Evolutionary conservation across 2,113 vertebrate genomes (phyloP).

Genomic region (Cacatua alba): DNA sequence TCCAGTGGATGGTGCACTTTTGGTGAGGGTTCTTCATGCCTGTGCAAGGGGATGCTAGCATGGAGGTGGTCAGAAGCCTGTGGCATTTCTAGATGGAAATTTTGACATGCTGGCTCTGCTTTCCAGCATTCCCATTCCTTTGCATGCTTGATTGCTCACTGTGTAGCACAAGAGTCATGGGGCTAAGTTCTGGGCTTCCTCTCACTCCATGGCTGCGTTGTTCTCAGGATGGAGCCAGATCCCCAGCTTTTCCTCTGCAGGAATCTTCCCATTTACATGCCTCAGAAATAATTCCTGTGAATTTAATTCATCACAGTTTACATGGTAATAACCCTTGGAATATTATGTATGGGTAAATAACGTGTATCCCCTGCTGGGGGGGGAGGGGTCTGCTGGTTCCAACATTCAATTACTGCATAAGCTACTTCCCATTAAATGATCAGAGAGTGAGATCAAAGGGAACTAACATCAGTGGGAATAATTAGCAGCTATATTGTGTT

Average conservation of each 20-base stretch:
- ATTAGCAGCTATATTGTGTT: neutral
- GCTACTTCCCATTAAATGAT: conserved; percentile 58
- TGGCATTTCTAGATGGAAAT: neutral
- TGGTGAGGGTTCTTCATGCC: neutral
- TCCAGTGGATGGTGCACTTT: neutral
- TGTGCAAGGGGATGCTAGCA: neutral
- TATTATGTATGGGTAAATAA: conserved; percentile 75
- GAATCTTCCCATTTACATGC: conserved; percentile 51
- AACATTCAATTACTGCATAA: conserved; percentile 35
- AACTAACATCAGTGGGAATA: neutral
- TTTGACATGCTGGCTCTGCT: neutral
- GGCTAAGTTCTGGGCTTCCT: neutral
- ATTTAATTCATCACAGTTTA: conserved; percentile 77
- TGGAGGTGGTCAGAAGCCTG: neutral
- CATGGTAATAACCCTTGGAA: conserved; percentile 69
- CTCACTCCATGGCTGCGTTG: neutral
- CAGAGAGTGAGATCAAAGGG: conserved; percentile 7
- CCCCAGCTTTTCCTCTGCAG: conserved; percentile 43
- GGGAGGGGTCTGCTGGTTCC: neutral
- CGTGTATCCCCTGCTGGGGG: conserved; percentile 52
- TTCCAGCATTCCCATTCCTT: neutral
- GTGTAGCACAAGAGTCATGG: neutral
- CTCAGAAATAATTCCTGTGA: conserved; percentile 52
- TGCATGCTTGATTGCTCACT: neutral
- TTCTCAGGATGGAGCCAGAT: neutral